phyloP scores from a whole-genome alignment of 2,888 invertebrate species.

The Diachrysia chrysitis region DNA sequence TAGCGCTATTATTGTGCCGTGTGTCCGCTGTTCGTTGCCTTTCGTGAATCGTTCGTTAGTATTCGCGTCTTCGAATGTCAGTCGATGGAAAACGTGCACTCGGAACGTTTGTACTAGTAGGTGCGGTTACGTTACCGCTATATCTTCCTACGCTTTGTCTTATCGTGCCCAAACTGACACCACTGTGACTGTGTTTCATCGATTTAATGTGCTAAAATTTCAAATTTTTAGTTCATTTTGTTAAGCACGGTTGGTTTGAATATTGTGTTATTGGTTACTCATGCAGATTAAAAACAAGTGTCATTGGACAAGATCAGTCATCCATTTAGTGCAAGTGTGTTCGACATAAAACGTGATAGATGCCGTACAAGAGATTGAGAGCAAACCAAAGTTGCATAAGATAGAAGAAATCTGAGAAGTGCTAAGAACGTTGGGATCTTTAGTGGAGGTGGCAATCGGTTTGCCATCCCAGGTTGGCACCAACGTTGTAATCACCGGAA shows the following conservation, averaged over 20 bases:
- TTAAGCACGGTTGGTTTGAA: constrained; percentile 67
- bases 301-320: constrained; percentile 80
- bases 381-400: constrained; percentile 60
- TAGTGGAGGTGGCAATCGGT: constrained; percentile 62
- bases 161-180: constrained; percentile 65
- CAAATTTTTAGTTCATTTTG: constrained; percentile 63
- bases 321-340: constrained; percentile 79
- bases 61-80: constrained; percentile 69
- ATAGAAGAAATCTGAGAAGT: constrained; percentile 58
- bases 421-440: constrained; percentile 47
- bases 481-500: constrained; percentile 78
- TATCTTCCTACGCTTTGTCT: constrained; percentile 74
- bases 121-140: constrained; percentile 71
- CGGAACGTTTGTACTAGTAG: constrained; percentile 67
- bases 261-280: constrained; percentile 69
- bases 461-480: constrained; percentile 75
- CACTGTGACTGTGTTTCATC: constrained; percentile 70
- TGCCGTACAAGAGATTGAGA: constrained; percentile 64
- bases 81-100: constrained; percentile 75
- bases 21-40: constrained; percentile 52
- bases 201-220: constrained; percentile 73
- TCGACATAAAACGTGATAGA: constrained; percentile 66
- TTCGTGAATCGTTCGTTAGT: constrained; percentile 63
- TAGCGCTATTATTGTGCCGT: constrained; percentile 55
- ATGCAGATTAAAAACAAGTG: constrained; percentile 73